Evolutionary conservation across 2,888 invertebrate genomes (phyloP).

Genomic region (Cinara cedri): DNA sequence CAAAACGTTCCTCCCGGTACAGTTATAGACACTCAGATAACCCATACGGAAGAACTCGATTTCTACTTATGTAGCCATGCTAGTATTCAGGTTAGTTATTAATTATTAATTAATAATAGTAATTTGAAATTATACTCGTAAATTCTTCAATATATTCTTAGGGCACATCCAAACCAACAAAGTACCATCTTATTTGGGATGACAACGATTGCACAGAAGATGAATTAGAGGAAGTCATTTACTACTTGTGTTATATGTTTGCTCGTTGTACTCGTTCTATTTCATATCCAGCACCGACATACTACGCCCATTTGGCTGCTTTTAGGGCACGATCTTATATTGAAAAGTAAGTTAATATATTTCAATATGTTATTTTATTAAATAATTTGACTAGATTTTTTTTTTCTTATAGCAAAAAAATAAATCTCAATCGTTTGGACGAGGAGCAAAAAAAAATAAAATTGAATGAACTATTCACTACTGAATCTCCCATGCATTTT

Average conservation of each 20-base stretch:
- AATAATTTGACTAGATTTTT: neutral
- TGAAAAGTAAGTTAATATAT: conserved; percentile 60
- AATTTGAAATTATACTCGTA: neutral
- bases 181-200: too few species aligned
- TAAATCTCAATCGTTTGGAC: conserved; percentile 59
- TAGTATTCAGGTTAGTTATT: conserved; percentile 63
- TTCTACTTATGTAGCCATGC: conserved; percentile 82
- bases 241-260: conserved; percentile 84
- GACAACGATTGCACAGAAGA: too few species aligned
- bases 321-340: conserved; percentile 70
- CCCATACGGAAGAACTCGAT: conserved; percentile 84
- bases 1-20: conserved; percentile 85
- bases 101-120: neutral
- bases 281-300: conserved; percentile 86
- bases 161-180: conserved; percentile 86
- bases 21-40: conserved; percentile 82
- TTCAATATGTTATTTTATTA: neutral
- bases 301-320: conserved; percentile 86
- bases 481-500: neutral
- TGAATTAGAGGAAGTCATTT: conserved; percentile 79
- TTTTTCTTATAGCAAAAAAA: conserved; percentile 18
- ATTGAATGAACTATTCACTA: neutral
- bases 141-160: conserved; percentile 64
- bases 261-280: conserved; percentile 82
- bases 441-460: neutral